Conservation (phyloP, 2,888 invertebrate genomes). For the Amiota communis region DNA sequence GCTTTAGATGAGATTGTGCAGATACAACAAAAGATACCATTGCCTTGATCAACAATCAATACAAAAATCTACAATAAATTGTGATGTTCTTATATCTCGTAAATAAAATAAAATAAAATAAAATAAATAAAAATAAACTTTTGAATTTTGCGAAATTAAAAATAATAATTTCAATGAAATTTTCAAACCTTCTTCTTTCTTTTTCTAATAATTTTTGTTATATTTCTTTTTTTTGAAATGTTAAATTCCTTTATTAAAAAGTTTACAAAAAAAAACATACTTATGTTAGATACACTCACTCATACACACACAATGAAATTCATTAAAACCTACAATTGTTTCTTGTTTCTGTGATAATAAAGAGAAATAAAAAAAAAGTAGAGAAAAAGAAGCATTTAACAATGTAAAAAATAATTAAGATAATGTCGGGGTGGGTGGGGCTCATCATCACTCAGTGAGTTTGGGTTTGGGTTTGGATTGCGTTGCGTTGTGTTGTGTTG, state of each 20-base stretch:
- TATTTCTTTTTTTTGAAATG: background rate
- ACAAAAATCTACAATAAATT: slow-evolving; percentile 10
- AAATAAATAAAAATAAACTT: slow-evolving; percentile 5
- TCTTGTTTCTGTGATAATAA: background rate
- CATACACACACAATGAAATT: background rate
- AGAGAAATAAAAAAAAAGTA: slow-evolving; percentile 2
- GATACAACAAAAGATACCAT: slow-evolving; percentile 48
- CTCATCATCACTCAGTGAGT: background rate
- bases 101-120: slow-evolving; percentile 6
- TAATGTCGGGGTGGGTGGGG: background rate
- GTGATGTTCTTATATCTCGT: background rate
- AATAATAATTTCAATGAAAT: background rate
- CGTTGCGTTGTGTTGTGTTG: background rate
- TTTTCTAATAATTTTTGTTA: background rate
- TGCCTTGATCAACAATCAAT: slow-evolving; percentile 49
- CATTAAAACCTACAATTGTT: slow-evolving; percentile 9
- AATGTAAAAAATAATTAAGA: slow-evolving; percentile 21
- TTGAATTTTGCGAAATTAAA: too few relatives aligned
- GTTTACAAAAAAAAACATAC: background rate
- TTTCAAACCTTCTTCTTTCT: background rate
- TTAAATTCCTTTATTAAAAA: background rate
- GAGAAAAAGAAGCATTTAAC: background rate
- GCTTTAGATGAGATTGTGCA: slow-evolving; percentile 53
- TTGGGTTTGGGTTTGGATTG: slow-evolving; percentile 9
- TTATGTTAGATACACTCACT: too few relatives aligned